Evolutionary conservation across 2,113 vertebrate species (phyloP), one percentile per base, ranked within the genome.

Genomic region (Chionomys nivalis): DNA sequence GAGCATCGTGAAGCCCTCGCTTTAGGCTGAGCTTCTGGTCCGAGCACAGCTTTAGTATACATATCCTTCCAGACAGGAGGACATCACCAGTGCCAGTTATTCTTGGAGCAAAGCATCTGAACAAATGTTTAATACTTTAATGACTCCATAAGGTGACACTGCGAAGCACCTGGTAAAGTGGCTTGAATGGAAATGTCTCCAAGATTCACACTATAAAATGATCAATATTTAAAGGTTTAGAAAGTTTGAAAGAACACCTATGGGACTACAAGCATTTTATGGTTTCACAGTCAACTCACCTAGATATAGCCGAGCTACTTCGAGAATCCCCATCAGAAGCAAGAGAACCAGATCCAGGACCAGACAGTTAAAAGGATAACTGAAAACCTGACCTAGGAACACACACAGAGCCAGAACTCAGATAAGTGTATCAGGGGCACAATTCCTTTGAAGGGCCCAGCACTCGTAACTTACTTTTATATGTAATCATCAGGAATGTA

Each of bases 381-480:
- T 99, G 98, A 99, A 98, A 76, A 97, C 98, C 91, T 98, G 98
- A 94, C 98, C 99, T 99, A 98, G 63, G 21, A 28, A 65, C 28
- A 66, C 31, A 17, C 17, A 85, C 3, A 65, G 11, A 33, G 47
- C 10, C 24, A 44, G 55, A 42, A 63, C 4, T 23, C 23, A 19
- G 28, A 63, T 3, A n/a, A 76, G 39, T 44, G 11, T 23, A 42
- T 12, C 7, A 70, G 1, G 23, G 13, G 31, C 70, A 28, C 36
- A 19, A 14, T 26, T 4, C 7, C 24, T 23, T 3, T 13, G 7
- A 0, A 33, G 23, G 0, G 14, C 44, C 12, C 0, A 12, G 3
- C 11, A 0, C 9, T 52, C 0, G 2, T 1, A 12, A 98, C 99
- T 99, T 97, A 99, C 99, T 99, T 97, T 99, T 99, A 94, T 98